A percentile compares a stretch with the other conserved stretches of the same genome.
Conservation (phyloP, 2,113 vertebrate genomes). For the Festucalex cinctus region DNA sequence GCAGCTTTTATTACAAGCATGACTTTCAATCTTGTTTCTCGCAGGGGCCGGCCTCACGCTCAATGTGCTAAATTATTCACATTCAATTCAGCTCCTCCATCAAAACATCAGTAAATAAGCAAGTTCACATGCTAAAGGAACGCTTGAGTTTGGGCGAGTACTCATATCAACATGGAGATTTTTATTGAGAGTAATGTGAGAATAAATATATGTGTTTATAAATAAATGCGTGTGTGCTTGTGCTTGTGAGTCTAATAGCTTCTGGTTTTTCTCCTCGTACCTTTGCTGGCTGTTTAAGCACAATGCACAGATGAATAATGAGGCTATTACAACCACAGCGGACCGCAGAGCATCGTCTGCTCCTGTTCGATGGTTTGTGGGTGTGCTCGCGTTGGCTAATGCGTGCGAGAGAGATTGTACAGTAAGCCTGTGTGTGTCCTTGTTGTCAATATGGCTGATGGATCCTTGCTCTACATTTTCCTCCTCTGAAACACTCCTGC, state of each 20-base stretch:
- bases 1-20: background rate
- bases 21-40: background rate
- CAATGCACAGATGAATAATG: constrained; percentile 60
- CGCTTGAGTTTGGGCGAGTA: background rate
- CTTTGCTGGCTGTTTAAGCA: constrained; percentile 46
- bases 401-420: constrained; percentile 18
- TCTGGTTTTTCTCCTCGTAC: constrained; percentile 40
- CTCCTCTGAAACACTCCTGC: constrained; percentile 37
- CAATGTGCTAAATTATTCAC: constrained; percentile 7
- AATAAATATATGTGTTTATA: constrained; percentile 6
- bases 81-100: background rate
- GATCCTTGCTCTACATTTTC: constrained; percentile 49
- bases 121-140: background rate
- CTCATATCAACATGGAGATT: background rate
- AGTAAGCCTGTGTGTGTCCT: constrained; percentile 33
- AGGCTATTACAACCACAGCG: constrained; percentile 61
- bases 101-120: background rate
- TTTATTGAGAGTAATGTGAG: background rate
- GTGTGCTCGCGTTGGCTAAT: constrained; percentile 30
- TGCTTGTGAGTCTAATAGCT: constrained; percentile 34
- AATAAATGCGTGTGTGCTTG: constrained; percentile 2
- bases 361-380: constrained; percentile 53
- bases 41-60: background rate
- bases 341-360: constrained; percentile 41
- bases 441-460: constrained; percentile 51